phyloP scores from a whole-genome alignment of 2,113 vertebrate species.

The Alligator mississippiensis region DNA sequence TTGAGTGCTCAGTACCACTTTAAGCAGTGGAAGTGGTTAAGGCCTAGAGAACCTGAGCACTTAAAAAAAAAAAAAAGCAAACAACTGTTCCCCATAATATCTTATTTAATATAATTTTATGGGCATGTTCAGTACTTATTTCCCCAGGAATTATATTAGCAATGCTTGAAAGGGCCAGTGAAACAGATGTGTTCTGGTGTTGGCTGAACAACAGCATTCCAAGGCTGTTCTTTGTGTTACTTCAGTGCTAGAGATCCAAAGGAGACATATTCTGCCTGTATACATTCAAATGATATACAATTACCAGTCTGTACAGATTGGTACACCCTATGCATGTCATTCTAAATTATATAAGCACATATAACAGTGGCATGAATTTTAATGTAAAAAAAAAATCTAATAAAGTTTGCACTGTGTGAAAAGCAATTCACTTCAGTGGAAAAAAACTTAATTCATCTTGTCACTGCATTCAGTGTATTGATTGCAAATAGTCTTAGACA shows the following conservation, averaged over 20 bases:
- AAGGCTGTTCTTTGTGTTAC: constrained; percentile 5
- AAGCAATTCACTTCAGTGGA: constrained; percentile 25
- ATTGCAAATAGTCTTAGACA: constrained; percentile 48
- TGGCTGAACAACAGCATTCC: constrained; percentile 16
- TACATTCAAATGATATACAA: background rate
- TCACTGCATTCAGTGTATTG: background rate
- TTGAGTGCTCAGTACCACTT: background rate
- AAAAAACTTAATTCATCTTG: constrained; percentile 8
- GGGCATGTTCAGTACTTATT: background rate
- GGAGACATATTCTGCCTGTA: background rate
- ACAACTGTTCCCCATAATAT: background rate
- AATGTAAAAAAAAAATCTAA: constrained; percentile 31
- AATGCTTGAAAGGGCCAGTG: constrained; percentile 5
- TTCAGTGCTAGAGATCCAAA: background rate
- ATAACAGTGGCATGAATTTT: constrained; percentile 7
- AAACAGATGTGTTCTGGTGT: constrained; percentile 12
- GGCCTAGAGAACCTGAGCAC: background rate
- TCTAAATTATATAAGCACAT: constrained; percentile 20
- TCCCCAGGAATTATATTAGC: constrained; percentile 22
- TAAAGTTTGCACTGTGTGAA: constrained; percentile 11
- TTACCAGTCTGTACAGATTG: background rate
- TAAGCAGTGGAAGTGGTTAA: background rate
- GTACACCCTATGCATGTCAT: background rate
- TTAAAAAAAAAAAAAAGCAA: background rate
- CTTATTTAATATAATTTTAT: constrained; percentile 6